phyloP scores from a whole-genome alignment of 2,888 invertebrate species.

The Chymomyza fuscimana region DNA sequence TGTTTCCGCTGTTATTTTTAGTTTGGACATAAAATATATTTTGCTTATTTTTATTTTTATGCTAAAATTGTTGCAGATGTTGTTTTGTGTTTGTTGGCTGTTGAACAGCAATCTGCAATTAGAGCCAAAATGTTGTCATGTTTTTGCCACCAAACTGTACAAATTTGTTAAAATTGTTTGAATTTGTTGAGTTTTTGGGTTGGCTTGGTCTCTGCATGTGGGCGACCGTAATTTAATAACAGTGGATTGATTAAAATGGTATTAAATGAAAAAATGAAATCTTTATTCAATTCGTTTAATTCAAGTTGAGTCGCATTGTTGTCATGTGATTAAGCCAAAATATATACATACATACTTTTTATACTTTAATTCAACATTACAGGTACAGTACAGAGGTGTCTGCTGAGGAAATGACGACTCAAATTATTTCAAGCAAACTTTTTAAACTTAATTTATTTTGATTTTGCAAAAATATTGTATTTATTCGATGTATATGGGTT shows the following conservation, averaged over 20 bases:
- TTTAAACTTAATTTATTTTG: no score
- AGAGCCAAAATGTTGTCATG: conserved; percentile 17
- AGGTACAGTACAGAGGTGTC: no score
- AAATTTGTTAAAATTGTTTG: conserved; percentile 33
- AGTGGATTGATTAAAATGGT: background rate
- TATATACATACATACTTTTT: no score
- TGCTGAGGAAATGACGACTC: no score
- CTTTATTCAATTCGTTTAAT: background rate
- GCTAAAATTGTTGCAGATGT: conserved; percentile 4
- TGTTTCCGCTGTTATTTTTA: background rate
- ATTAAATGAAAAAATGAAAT: background rate
- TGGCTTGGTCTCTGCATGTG: background rate
- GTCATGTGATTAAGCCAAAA: background rate
- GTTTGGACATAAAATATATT: conserved; percentile 8
- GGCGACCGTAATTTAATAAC: background rate
- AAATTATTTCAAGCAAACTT: no score
- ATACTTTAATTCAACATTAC: no score
- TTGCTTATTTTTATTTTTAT: conserved; percentile 13
- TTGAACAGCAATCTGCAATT: conserved; percentile 45
- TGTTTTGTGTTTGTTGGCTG: background rate
- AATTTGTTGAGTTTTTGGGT: background rate
- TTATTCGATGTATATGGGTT: no score
- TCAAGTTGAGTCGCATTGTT: background rate
- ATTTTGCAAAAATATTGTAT: no score
- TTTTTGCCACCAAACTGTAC: conserved; percentile 16